Base-by-base conservation (phyloP, 2,113 vertebrate genomes). In the Thamnaconus septentrionalis region DNA sequence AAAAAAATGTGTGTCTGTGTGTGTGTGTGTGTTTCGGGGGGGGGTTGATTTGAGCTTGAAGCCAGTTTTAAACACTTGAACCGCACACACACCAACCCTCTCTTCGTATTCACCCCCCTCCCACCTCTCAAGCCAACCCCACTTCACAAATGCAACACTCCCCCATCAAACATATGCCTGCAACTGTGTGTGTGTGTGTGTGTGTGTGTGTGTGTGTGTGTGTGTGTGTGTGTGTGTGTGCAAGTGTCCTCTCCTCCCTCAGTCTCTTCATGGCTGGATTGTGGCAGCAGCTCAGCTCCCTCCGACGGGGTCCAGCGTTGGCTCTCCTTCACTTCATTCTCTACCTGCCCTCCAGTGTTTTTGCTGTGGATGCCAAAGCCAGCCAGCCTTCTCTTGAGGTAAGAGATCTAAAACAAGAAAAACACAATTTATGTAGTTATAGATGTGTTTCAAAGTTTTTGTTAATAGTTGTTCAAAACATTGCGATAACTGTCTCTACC, bases 241-340 rank as follows among this genome's bases (percentile, higher is more conserved):
- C 12, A 56, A 11, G 64, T 41, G 57, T 73, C 73, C 53, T 82
- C 73, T 31, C 18, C 18, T 64, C 48, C 43, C 53, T 78, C 84
- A 85, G 75, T 85, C 63, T 77, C 70, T 73, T 69, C 84, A 88
- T 88, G 84, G 85, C 84, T 83, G 76, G 66, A 72, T 61, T 77
- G 79, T 77, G 72, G 84, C 78, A 84, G 80, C 80, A 68, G 64
- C 74, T 69, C 54, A 18, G 70, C 56, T 76, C 79, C 64, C 58
- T 59, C 52, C 48, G 10, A 57, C 73, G 57, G 69, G 66, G 71
- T 75, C 64, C 46, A 64, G 71, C 61, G 53, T 51, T 78, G 66
- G 53, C 44, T 57, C 69, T 84, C 54, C 53, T 89, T 42, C 71
- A 57, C 63, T 8, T 87, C 8, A 61, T 87, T 62, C 60, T 85